These are phyloP conservation scores for Crematogaster levior DNA, from an alignment of 2,888 invertebrate species.

Conservation along the genomic window DNA sequence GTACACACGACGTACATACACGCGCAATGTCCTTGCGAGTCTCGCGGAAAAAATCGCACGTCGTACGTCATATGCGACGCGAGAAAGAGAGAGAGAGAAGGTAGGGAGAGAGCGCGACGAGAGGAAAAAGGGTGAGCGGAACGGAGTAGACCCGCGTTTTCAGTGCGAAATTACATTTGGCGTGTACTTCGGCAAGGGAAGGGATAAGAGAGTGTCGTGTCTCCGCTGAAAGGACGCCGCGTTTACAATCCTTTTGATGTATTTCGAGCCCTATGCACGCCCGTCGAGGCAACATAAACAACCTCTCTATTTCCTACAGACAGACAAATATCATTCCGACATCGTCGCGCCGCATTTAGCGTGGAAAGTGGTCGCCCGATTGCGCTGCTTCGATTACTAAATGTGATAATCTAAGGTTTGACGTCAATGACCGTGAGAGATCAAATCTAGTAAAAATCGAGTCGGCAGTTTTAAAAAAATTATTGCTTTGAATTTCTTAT, in stretches of 20 bases:
- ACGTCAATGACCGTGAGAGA: slow-evolving; percentile 10
- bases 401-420: background rate
- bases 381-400: background rate
- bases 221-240: slow-evolving; percentile 30
- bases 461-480: background rate
- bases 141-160: slow-evolving; percentile 1
- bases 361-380: background rate
- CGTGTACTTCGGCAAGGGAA: background rate
- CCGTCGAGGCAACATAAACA: slow-evolving; percentile 15
- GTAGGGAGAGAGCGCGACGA: slow-evolving; percentile 19
- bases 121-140: slow-evolving; percentile 13
- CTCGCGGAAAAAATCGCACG: slow-evolving; percentile 17
- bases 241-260: slow-evolving; percentile 43
- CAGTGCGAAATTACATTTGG: slow-evolving; percentile 38
- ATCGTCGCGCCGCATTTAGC: slow-evolving; percentile 33
- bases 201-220: background rate
- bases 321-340: slow-evolving; percentile 17
- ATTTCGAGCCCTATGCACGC: slow-evolving; percentile 33
- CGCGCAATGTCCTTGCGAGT: slow-evolving; percentile 46
- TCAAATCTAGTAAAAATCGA: background rate
- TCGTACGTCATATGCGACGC: slow-evolving; percentile 18
- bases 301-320: slow-evolving; percentile 34
- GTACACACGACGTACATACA: slow-evolving; percentile 32
- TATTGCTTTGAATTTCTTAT: background rate
- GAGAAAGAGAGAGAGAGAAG: background rate